Evolutionary conservation across 2,797 vertebrate genomes (phyloP), one percentile per base, ranked within the genome.

Genomic region (Xerus rutilus): DNA sequence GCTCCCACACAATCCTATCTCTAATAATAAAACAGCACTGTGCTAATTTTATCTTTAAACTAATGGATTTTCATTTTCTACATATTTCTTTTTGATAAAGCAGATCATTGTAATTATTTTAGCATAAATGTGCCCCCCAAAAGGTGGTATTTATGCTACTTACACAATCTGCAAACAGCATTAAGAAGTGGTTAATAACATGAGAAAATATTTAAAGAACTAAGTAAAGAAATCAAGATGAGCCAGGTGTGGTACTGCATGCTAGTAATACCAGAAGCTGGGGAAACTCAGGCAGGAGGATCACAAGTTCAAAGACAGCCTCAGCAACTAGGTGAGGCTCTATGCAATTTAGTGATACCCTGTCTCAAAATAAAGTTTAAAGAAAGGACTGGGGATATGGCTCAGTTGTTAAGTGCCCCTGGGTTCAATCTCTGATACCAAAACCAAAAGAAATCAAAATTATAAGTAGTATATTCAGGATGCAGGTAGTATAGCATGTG

Each of bases 21-120:
- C 17, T 85, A 32, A 74, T 85, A 78, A 67, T 67, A 83, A 95
- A 20, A 39, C 4, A 91, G 45, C 9, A 84, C 12, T 59, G 7
- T 74, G 65, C 5, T 78, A 79, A 94, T 72, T 92, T 92, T 47
- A 76, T 59, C 28, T 69, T 92, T 78, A 83, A 79, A 20, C 11
- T 88, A 92, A 92, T 91, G 39, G 21, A 73, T 82, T 82, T 95
- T 70, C 88, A 94, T 91, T 70, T 91, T 64, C 14, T 91, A 17
- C 30, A 20, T 17, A 70, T 6, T 91, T 92, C 15, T 84, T 86
- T 52, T 28, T 57, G 11, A 86, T 47, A 93, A 89, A 62, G n/a
- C 21, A 85, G 45, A 59, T 69, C 10, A 64, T 62, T 89, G 1
- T 32, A 88, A 92, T 86, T 70, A 86, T 72, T 93, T 89, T 85